A percentile compares a stretch with the other conserved stretches of the same genome.
Conservation (phyloP, 2,888 invertebrate species). For the Heliconius ethilla region DNA sequence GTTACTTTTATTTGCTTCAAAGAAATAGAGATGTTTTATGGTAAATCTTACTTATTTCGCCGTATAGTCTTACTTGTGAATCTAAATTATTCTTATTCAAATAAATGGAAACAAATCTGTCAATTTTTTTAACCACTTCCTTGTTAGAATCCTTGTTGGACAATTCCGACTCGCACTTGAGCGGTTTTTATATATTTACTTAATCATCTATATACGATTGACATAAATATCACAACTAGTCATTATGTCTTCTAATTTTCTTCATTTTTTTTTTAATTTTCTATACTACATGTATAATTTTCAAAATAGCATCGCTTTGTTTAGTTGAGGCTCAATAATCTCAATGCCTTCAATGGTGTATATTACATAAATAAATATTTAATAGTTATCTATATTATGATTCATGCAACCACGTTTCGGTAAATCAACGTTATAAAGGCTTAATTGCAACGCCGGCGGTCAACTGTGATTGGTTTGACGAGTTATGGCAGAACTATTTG, state of each 20-base stretch:
- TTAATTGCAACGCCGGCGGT: constrained; percentile 6
- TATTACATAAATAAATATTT: neutral
- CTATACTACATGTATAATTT: neutral
- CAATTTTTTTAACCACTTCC: too few relatives aligned
- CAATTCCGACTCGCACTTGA: too few relatives aligned
- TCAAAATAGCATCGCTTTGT: neutral
- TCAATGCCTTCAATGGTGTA: neutral
- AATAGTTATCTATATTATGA: constrained; percentile 11
- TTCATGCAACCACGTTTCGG: constrained; percentile 11
- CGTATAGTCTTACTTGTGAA: too few relatives aligned
- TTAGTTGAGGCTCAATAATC: neutral
- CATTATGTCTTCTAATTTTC: too few relatives aligned
- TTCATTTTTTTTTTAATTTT: neutral
- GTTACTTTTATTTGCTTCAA: neutral
- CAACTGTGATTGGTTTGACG: constrained; percentile 18
- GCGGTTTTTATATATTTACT: too few relatives aligned
- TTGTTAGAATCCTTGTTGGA: too few relatives aligned
- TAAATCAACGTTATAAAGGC: constrained; percentile 18
- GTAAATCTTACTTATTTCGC: constrained; percentile 1
- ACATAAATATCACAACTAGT: too few relatives aligned
- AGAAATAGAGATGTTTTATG: neutral
- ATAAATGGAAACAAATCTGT: neutral
- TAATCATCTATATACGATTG: too few relatives aligned
- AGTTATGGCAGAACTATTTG: neutral
- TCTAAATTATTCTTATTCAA: too few relatives aligned